Evolutionary conservation across 1,140 invertebrate genomes (phyloP), one percentile per base, ranked within the genome.

Genomic region (Panagrolaimus sp.): DNA sequence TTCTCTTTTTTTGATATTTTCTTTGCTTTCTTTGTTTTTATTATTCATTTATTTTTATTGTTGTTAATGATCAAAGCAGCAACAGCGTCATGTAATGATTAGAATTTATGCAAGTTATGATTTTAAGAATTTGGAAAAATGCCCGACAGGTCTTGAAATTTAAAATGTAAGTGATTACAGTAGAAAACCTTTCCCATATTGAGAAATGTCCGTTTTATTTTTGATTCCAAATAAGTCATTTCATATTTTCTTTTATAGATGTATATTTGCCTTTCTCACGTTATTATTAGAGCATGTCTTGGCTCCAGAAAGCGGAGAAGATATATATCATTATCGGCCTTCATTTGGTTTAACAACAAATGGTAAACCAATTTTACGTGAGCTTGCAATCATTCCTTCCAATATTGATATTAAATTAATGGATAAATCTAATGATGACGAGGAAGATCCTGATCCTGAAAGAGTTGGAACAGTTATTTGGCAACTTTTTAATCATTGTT

Each of bases 201-300:
- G 32, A 38, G 2, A 38, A 38, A 7, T 38, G 32, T 38, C 7
- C 32, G 32, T 38, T 38, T 2, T 2, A 2, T 38, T 38, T 38
- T 38, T 38, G 7, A 38, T n/a, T n/a, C 32, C 32, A 38, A 4
- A n/a, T n/a, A n/a, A n/a, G n/a, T n/a, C n/a, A n/a, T n/a, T n/a
- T n/a, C n/a, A n/a, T n/a, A 52, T 58, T 21, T 5, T 58, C 17
- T 58, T 58, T 58, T 58, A 12, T 26, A 58, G 52, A 28, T 58
- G 15, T 58, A 21, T 28, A 5, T 58, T 58, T 58, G 17, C 28
- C 52, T 21, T 58, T 58, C 52, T 58, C 52, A 58, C 28, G 52
- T 21, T 58, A 58, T 58, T 58, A 58, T 58, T 58, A 58, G 52
- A 58, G 52, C 52, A 58, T 58, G 52, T 58, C 52, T 58, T 58